Evolutionary conservation across 2,113 vertebrate species (phyloP).

Genomic region (Crotalus horridus): DNA sequence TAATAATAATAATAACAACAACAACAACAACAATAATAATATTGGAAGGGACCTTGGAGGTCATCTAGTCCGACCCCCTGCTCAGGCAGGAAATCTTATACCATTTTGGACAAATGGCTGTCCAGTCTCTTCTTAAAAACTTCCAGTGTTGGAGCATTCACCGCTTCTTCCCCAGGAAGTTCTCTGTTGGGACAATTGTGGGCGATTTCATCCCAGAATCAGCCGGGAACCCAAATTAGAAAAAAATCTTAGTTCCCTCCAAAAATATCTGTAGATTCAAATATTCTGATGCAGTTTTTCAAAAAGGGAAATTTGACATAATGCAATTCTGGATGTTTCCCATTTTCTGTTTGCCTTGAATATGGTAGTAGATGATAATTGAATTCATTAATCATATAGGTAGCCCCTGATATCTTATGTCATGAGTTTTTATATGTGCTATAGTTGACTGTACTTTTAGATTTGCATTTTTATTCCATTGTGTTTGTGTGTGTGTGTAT

Average conservation of each 20-base stretch:
- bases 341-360: not conserved
- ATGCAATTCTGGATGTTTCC: not conserved
- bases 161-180: not conserved
- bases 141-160: too few relatives aligned
- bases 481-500: not conserved
- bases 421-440: not conserved
- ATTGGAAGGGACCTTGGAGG: too few relatives aligned
- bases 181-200: not conserved
- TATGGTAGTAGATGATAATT: not conserved
- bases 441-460: not conserved
- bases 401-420: not conserved
- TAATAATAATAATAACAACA: too few relatives aligned
- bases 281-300: not conserved
- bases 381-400: not conserved
- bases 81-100: too few relatives aligned
- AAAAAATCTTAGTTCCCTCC: not conserved
- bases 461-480: not conserved
- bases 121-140: too few relatives aligned
- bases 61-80: too few relatives aligned
- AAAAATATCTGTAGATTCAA: not conserved
- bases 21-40: too few relatives aligned
- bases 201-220: not conserved
- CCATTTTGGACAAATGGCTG: too few relatives aligned
- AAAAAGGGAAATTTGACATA: not conserved
- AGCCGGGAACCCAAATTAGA: not conserved